These are phyloP conservation scores for Mirza zaza DNA, from an alignment of 2,113 vertebrate species.

Conservation along the genomic window DNA sequence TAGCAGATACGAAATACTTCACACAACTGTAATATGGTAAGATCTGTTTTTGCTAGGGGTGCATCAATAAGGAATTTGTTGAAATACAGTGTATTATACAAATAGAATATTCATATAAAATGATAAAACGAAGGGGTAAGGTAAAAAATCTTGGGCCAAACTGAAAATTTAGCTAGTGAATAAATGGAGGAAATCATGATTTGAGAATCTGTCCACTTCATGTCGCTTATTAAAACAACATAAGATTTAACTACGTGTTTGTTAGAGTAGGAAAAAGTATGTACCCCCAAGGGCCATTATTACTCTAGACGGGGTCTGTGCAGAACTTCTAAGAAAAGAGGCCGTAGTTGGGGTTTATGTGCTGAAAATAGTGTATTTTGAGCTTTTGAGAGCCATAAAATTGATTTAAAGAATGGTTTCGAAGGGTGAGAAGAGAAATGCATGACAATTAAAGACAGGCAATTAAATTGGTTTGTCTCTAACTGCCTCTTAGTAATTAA, in stretches of 20 bases:
- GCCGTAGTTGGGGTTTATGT: background rate
- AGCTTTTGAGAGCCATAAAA: constrained; percentile 30
- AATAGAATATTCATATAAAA: background rate
- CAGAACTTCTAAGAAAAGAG: background rate
- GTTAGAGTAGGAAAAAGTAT: background rate
- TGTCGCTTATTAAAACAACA: background rate
- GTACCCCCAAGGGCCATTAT: background rate
- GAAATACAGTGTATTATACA: background rate
- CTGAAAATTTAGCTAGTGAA: background rate
- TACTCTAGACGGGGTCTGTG: background rate
- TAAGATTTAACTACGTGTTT: background rate
- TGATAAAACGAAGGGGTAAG: background rate
- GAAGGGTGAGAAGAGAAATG: background rate
- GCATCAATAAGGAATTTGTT: background rate
- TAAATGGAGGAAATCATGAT: fast-evolving
- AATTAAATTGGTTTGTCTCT: constrained; percentile 52
- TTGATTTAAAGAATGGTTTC: constrained; percentile 52
- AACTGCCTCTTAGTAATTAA: constrained; percentile 38
- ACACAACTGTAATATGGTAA: fast-evolving
- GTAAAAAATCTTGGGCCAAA: background rate
- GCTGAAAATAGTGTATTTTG: background rate
- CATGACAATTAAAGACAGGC: constrained; percentile 30
- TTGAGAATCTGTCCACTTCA: fast-evolving
- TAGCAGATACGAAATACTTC: fast-evolving
- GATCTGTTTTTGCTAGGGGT: background rate